Evolutionary conservation across 2,888 invertebrate genomes (phyloP).

Genomic region (Lasioglossum pauxillum): DNA sequence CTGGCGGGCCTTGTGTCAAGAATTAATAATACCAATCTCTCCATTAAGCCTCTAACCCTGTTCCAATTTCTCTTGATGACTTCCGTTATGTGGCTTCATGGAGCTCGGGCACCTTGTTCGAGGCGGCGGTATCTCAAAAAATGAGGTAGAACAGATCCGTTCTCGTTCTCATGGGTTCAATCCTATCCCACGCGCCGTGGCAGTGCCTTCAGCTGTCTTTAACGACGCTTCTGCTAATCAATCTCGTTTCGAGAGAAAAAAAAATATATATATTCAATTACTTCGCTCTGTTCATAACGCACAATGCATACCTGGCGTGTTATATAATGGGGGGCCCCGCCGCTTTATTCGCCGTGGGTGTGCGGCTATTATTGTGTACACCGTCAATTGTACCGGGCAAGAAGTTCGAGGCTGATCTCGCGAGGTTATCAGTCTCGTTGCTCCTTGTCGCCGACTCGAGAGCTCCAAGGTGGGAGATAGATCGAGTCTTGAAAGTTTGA

Average conservation of each 20-base stretch:
- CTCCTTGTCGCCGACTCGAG: not conserved
- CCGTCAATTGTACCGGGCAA: not conserved
- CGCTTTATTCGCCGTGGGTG: not conserved
- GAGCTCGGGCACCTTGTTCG: not conserved
- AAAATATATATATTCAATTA: not conserved
- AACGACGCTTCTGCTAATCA: slow-evolving; percentile 13
- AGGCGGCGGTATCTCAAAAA: not conserved
- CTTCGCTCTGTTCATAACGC: slow-evolving; percentile 3
- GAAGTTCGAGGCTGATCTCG: not conserved
- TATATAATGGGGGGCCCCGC: not conserved
- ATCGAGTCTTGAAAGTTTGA: slow-evolving; percentile 53
- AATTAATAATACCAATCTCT: not conserved
- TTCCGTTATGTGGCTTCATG: not conserved
- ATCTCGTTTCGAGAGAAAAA: not conserved
- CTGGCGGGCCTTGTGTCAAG: not conserved
- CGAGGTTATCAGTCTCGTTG: slow-evolving; percentile 9
- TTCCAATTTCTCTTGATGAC: slow-evolving; percentile 17
- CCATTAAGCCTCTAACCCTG: slow-evolving; percentile 8
- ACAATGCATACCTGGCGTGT: slow-evolving; percentile 1
- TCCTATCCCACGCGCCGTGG: slow-evolving; percentile 5
- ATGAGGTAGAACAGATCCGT: not conserved
- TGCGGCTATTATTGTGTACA: not conserved
- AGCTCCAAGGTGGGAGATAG: slow-evolving; percentile 7
- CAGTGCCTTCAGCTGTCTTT: slow-evolving; percentile 4
- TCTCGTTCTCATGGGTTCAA: not conserved